Percentiles rank a stretch among this genome's conserved stretches.
These are phyloP conservation scores for Drosophila albomicans DNA, from an alignment of 1,140 invertebrate genomes.

Conservation along the genomic window DNA sequence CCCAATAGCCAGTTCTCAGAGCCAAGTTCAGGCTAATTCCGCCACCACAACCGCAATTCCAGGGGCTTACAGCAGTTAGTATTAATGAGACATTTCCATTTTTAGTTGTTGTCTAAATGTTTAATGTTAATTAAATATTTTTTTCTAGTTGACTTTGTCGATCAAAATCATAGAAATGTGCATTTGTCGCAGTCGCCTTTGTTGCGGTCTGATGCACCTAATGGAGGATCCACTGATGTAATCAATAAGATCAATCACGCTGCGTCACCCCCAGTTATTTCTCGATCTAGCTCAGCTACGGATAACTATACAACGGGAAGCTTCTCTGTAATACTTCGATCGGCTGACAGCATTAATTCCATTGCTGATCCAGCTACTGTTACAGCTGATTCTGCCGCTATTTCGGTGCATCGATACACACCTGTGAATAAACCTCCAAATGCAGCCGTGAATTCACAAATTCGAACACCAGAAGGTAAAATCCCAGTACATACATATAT, in stretches of 20 bases:
- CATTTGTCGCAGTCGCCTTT: conserved; percentile 70
- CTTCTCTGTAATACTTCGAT: conserved; percentile 73
- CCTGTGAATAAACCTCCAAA: conserved; percentile 58
- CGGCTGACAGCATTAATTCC: conserved; percentile 47
- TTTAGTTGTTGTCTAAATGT: neutral
- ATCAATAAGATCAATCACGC: conserved; percentile 65
- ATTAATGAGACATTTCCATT: neutral
- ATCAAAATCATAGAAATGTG: conserved; percentile 70
- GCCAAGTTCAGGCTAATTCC: conserved; percentile 79
- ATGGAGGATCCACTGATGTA: conserved; percentile 37
- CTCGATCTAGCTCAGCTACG: conserved; percentile 38
- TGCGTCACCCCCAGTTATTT: conserved; percentile 54
- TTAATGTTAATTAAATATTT: neutral
- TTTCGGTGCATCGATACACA: conserved; percentile 76
- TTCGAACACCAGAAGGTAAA: conserved; percentile 69
- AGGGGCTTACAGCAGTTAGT: conserved; percentile 88
- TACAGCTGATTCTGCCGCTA: conserved; percentile 36
- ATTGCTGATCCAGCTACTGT: conserved; percentile 42
- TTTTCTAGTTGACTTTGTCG: conserved; percentile 76
- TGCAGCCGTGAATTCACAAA: conserved; percentile 52
- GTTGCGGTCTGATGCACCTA: conserved; percentile 46
- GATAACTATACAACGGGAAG: conserved; percentile 47
- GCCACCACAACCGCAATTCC: conserved; percentile 79
- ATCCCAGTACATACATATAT: neutral
- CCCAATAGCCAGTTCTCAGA: conserved; percentile 48